Percentiles rank a stretch among this genome's conserved stretches.
These are phyloP conservation scores for Notolabrus celidotus DNA, from an alignment of 2,797 vertebrate genomes.

Conservation along the genomic window DNA sequence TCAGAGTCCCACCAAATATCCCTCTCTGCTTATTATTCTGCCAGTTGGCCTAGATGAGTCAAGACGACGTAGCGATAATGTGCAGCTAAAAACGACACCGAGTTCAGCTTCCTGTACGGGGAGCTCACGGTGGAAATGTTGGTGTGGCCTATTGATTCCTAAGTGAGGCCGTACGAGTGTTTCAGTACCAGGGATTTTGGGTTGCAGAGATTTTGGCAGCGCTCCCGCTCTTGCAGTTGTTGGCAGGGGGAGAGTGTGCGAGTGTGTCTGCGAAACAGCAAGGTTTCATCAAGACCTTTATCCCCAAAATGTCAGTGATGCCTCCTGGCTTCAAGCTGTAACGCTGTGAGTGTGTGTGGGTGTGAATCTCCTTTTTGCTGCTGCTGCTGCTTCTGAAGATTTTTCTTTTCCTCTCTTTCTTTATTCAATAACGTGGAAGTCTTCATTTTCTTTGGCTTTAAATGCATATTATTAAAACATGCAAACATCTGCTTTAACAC, in stretches of 20 bases:
- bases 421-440: background rate
- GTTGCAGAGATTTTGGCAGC: slow-evolving; percentile 9
- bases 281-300: slow-evolving; percentile 69
- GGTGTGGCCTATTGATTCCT: slow-evolving; percentile 40
- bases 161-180: slow-evolving; percentile 1
- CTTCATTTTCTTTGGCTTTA: background rate
- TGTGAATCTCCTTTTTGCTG: background rate
- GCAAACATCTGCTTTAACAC: background rate
- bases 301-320: slow-evolving; percentile 70
- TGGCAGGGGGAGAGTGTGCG: background rate
- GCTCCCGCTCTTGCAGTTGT: slow-evolving; percentile 21
- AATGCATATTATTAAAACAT: background rate
- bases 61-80: slow-evolving; percentile 41
- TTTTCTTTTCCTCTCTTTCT: background rate
- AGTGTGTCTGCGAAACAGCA: slow-evolving; percentile 25
- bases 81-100: slow-evolving; percentile 5
- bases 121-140: slow-evolving; percentile 7
- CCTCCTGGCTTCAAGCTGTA: slow-evolving; percentile 64
- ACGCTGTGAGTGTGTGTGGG: slow-evolving; percentile 31
- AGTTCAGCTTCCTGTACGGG: slow-evolving; percentile 16
- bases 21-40: slow-evolving; percentile 62
- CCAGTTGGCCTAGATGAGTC: slow-evolving; percentile 70
- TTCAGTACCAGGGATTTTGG: slow-evolving; percentile 5
- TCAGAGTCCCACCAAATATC: slow-evolving; percentile 67
- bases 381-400: slow-evolving; percentile 2